Base-by-base conservation (phyloP, 37 sponge, comb jelly and placozoan species). In the Geodia barretti region DNA sequence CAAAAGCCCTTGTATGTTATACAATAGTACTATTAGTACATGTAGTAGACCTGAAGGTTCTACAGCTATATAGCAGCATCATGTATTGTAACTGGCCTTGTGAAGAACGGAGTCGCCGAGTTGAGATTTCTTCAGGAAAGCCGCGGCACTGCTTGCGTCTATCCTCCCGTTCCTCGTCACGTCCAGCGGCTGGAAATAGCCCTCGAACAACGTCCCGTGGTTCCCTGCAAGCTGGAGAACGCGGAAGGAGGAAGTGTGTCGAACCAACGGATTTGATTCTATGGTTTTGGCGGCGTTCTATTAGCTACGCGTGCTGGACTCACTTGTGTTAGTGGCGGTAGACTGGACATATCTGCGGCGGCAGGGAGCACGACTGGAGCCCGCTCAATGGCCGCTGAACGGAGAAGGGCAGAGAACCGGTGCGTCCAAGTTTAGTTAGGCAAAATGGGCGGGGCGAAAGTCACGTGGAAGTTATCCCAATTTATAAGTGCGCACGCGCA, bases 101-200 rank as follows among this genome's bases (percentile, higher is more conserved):
- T 94, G 95, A 43, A 94, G 70, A 0, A 74, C 39, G 3, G 91
- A 30, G 54, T 94, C 89, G 41, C 83, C 82, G 37, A 94, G 81
- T 59, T 90, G 85, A 0, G 89, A 87, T 32, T 83, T 87, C 73
- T 94, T 94, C 29, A 94, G 63, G 59, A 93, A 85, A 28, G 70
- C 64, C 1, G 93, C 93, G 24, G 90, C 93, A 35, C 64, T 82
- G 2, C 32, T 36, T 37, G 86, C 91, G 30, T 81, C 79, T 1
- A 93, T 83, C 23, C 73, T 70, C 11, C 93, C 93, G 30, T 21
- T 82, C 21, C 63, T 73, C 20, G 58, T 81, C 9, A 73, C 70
- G 35, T 93, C 93, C 76, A 89, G 66, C 36, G 72, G 79, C 28
- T 41, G 39, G 83, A 86, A 93, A 75, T 81, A 88, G 58, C 87